Conservation (phyloP, 2,888 invertebrate genomes). For the Julus scandinavius region DNA sequence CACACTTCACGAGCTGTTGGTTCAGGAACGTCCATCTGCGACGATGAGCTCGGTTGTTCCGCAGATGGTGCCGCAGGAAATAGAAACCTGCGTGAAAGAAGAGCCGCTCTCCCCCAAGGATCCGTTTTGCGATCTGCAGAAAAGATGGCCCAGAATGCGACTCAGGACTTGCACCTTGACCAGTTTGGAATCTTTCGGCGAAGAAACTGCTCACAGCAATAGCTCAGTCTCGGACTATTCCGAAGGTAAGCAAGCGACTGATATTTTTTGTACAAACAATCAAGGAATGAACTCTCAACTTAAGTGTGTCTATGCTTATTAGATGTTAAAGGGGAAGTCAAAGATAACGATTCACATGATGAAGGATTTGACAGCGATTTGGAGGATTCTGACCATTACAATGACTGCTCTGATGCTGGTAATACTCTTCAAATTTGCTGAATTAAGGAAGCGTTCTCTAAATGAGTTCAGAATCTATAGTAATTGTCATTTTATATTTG, state of each 20-base stretch:
- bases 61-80: neutral
- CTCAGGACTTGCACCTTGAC: constrained; percentile 33
- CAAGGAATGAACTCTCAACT: neutral
- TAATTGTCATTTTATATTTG: neutral
- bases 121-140: neutral
- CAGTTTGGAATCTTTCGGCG: neutral
- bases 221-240: neutral
- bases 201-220: constrained; percentile 20
- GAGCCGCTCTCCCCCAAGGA: constrained; percentile 1
- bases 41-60: neutral
- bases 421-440: constrained; percentile 56
- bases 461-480: too few relatives aligned
- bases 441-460: neutral
- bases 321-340: constrained; percentile 44
- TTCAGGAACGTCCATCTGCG: constrained; percentile 29
- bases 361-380: constrained; percentile 77
- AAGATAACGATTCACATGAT: constrained; percentile 74
- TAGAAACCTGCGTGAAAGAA: neutral
- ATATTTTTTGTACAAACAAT: neutral
- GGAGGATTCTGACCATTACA: constrained; percentile 83
- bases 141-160: neutral
- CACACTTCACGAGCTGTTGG: constrained; percentile 64
- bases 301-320: neutral
- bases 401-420: constrained; percentile 82
- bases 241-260: neutral